Base-by-base conservation (phyloP, 2,888 invertebrate genomes). In the Oasisia sp. region DNA sequence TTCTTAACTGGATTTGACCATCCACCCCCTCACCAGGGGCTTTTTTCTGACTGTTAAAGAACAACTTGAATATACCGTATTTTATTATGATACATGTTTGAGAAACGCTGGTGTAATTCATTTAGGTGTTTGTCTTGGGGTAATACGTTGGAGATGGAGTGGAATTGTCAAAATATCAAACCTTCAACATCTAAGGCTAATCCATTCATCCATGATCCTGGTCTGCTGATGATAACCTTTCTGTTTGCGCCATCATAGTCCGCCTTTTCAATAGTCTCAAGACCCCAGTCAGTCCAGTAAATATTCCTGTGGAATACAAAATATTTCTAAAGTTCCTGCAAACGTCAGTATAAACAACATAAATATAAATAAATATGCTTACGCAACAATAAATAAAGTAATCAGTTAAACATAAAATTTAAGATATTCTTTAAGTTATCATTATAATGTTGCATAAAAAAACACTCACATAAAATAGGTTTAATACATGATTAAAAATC, bases 211-310 rank as follows among this genome's bases (percentile, higher is more conserved):
- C 92, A 91, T 5, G 74, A 74, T 74, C 74, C 74, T 74, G 0
- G 0, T 74, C 74, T 74, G 4, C 91, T 91, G 19, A 90, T 74
- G 32, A 32, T 91, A 12, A 93, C 91, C 32, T 50, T 89, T 19
- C 93, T 32, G 38, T 90, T 92, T 14, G 89, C 89, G 7, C 93
- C 93, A 45, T 93, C 92, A 91, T 93, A 93, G 32, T 44, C 91
- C 11, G 92, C 91, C 38, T 90, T 91, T 50, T 93, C 93, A 32
- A 93, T 93, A 19, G 92, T 92, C 74, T 90, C 92, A 89, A 91
- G 89, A 14, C 93, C 93, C 93, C 93, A 93, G 91, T 93, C 93
- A 9, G 92, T 92, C 93, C 93, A 93, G 91, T 93, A 93, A 2
- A 93, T 91, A 32, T 93, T 45, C 56, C 93, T 93, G 32, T 74